Conservation (phyloP, 1,140 invertebrate species). For the Eurytemora carolleeae region DNA sequence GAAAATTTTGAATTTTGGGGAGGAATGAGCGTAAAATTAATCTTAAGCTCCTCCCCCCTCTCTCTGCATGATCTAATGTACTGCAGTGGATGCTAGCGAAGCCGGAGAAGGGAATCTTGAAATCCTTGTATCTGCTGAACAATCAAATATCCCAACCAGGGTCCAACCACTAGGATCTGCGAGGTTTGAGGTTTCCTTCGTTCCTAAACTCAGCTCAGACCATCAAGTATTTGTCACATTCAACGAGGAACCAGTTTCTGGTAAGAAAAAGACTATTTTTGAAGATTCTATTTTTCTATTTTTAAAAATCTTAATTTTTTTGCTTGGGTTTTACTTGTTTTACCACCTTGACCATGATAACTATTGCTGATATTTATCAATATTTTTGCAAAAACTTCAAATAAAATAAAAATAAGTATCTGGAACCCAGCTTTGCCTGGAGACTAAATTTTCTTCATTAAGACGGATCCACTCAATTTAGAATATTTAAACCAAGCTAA, state of each 20-base stretch:
- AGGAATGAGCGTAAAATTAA: background rate
- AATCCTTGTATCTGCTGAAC: conserved; percentile 51
- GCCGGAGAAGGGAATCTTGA: conserved; percentile 93
- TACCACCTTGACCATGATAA: too few species aligned
- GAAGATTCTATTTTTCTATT: background rate
- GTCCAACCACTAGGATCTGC: conserved; percentile 64
- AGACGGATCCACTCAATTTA: too few species aligned
- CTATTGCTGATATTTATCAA: background rate
- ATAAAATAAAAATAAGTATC: background rate
- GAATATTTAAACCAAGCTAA: too few species aligned
- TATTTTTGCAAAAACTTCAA: background rate
- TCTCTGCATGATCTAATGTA: background rate
- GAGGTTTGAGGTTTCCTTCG: conserved; percentile 77
- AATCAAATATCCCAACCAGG: conserved; percentile 80
- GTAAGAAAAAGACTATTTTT: conserved; percentile 22
- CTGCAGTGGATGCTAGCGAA: conserved; percentile 67
- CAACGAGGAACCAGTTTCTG: conserved; percentile 56
- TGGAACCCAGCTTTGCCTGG: too few species aligned
- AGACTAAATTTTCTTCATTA: too few species aligned
- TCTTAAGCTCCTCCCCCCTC: background rate
- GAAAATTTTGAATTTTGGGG: too few species aligned
- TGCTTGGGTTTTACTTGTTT: background rate
- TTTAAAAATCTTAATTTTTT: background rate
- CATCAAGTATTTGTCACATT: conserved; percentile 88
- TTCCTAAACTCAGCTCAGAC: conserved; percentile 69